These are phyloP conservation scores for Ruditapes philippinarum DNA, from an alignment of 1,140 invertebrate species.

Conservation along the genomic window DNA sequence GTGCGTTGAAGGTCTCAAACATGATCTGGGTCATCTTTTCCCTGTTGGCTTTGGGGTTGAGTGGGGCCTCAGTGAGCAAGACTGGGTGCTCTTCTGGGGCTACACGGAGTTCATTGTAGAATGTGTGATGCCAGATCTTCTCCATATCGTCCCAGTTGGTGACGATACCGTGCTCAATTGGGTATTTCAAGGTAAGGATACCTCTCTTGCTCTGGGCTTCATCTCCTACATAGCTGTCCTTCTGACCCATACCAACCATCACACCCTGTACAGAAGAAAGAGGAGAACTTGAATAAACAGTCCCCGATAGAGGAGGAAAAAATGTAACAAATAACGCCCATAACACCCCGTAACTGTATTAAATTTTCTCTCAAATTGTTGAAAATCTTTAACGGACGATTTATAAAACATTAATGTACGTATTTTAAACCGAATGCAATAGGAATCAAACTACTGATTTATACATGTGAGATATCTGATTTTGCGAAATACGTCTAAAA, in stretches of 20 bases:
- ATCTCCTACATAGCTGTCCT: slow-evolving; percentile 98
- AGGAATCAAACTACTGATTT: no score
- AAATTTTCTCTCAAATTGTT: no score
- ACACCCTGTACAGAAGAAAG: slow-evolving; percentile 89
- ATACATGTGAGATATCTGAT: no score
- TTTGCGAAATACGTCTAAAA: no score
- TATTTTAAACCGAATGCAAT: no score
- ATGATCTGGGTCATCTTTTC: slow-evolving; percentile 99
- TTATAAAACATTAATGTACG: no score
- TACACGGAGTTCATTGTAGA: slow-evolving; percentile 95
- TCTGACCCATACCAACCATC: slow-evolving; percentile 99
- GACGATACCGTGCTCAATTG: slow-evolving; percentile 91
- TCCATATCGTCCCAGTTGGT: slow-evolving; percentile 93
- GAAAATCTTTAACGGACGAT: no score
- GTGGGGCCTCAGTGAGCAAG: slow-evolving; percentile 87
- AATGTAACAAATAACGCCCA: no score
- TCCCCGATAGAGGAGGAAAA: no score
- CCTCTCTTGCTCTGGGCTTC: slow-evolving; percentile 98
- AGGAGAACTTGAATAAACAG: not conserved
- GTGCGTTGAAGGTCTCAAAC: slow-evolving; percentile 93
- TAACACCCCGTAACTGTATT: no score
- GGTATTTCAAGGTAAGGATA: slow-evolving; percentile 93
- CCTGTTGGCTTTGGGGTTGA: slow-evolving; percentile 88
- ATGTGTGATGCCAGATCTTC: slow-evolving; percentile 95
- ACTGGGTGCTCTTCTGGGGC: slow-evolving; percentile 90